Conservation (phyloP, 2,888 invertebrate species). For the Nomada lathburiana region DNA sequence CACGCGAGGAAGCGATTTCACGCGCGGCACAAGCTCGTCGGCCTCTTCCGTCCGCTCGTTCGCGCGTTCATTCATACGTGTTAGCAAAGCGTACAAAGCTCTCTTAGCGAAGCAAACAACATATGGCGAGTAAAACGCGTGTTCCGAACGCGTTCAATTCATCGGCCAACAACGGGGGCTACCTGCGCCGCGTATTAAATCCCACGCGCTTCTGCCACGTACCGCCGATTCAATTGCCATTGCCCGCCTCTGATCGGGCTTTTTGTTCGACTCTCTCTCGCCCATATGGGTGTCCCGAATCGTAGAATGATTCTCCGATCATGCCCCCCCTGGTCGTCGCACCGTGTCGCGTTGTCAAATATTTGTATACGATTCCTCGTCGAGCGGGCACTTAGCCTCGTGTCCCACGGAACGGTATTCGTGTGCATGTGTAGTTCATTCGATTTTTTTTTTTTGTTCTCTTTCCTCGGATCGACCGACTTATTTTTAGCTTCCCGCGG, state of each 20-base stretch:
- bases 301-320: constrained; percentile 38
- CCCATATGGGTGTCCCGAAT: constrained; percentile 65
- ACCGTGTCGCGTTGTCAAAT: constrained; percentile 49
- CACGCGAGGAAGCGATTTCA: constrained; percentile 32
- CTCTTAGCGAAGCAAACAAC: constrained; percentile 76
- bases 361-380: constrained; percentile 45
- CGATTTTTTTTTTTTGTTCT: neutral
- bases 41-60: constrained; percentile 34
- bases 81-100: constrained; percentile 70
- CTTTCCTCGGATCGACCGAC: neutral
- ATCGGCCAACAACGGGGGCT: constrained; percentile 74
- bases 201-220: constrained; percentile 73
- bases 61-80: constrained; percentile 67
- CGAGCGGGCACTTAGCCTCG: constrained; percentile 33
- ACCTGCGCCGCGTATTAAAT: constrained; percentile 74
- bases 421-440: neutral
- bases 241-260: constrained; percentile 52
- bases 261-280: constrained; percentile 60
- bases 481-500: neutral
- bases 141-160: constrained; percentile 71
- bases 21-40: constrained; percentile 34
- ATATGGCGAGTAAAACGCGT: constrained; percentile 72
- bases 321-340: constrained; percentile 18
- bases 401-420: too few relatives aligned
- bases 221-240: constrained; percentile 69